Evolutionary conservation across 1,140 invertebrate species (phyloP).

Genomic region (Drosophila repleta): DNA sequence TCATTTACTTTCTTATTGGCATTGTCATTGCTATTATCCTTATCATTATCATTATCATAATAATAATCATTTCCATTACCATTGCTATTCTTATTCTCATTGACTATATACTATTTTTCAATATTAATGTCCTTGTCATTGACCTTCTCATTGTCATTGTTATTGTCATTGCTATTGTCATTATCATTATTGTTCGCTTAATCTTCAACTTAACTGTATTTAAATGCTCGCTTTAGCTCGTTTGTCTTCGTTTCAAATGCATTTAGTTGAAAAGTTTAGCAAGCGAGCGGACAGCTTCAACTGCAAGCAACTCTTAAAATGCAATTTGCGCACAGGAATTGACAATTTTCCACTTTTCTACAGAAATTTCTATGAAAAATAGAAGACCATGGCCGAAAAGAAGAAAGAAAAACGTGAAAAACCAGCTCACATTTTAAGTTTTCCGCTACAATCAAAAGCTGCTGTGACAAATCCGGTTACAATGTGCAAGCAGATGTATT

Average conservation of each 20-base stretch:
- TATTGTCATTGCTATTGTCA: not conserved
- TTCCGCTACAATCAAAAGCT: not conserved
- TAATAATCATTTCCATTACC: not conserved
- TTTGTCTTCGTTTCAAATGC: slow-evolving; percentile 20
- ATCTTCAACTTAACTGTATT: no score
- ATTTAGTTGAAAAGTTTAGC: slow-evolving; percentile 6
- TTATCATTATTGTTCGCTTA: not conserved
- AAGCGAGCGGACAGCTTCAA: not conserved
- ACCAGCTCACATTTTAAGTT: slow-evolving; percentile 9
- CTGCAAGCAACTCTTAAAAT: slow-evolving; percentile 29
- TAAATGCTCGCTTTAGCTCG: not conserved
- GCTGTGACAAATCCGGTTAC: slow-evolving; percentile 26
- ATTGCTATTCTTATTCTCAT: no score
- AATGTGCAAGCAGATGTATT: not conserved
- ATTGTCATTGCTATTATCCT: not conserved
- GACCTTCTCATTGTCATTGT: no score
- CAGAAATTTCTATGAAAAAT: not conserved
- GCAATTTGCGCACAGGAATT: slow-evolving; percentile 35
- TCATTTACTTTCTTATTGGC: not conserved
- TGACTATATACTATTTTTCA: no score
- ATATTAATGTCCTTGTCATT: no score
- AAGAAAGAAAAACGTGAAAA: not conserved
- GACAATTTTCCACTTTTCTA: slow-evolving; percentile 13
- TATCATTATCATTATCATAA: not conserved
- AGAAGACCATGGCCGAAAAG: not conserved